phyloP scores from a whole-genome alignment of 2,113 vertebrate genomes.

The Fukomys damarensis region DNA sequence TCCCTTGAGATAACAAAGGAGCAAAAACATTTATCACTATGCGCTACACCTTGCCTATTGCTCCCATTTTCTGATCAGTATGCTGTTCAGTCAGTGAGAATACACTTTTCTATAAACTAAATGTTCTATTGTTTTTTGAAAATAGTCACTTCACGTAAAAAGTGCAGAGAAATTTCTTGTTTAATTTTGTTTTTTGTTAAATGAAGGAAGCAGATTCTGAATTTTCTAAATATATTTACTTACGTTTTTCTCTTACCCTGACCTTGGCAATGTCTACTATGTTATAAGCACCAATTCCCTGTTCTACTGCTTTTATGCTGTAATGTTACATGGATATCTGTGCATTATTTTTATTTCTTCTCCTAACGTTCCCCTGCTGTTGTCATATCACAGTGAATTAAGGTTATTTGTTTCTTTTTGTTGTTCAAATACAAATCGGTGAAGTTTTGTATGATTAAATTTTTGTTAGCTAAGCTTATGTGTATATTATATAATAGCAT shows the following conservation, averaged over 20 bases:
- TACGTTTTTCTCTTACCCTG: background rate
- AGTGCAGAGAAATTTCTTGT: background rate
- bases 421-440: background rate
- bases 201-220: background rate
- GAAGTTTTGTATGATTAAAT: background rate
- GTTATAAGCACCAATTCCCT: background rate
- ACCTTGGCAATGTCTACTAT: background rate
- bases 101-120: background rate
- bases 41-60: background rate
- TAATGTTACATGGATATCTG: fast-evolving
- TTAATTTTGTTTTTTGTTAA: background rate
- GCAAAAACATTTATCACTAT: background rate
- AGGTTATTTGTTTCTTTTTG: background rate
- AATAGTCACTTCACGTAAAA: background rate
- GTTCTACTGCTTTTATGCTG: background rate
- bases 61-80: background rate
- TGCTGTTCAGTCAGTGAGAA: background rate
- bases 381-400: background rate
- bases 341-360: background rate
- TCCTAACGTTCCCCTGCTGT: background rate
- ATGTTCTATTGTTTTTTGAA: background rate
- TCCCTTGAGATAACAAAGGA: background rate
- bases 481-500: background rate
- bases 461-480: background rate
- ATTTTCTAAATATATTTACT: background rate